A percentile compares a stretch with the other conserved stretches of the same genome.
Evolutionary conservation across 2,888 invertebrate species (phyloP).

Genomic region (Gymnoscelis rufifasciata): DNA sequence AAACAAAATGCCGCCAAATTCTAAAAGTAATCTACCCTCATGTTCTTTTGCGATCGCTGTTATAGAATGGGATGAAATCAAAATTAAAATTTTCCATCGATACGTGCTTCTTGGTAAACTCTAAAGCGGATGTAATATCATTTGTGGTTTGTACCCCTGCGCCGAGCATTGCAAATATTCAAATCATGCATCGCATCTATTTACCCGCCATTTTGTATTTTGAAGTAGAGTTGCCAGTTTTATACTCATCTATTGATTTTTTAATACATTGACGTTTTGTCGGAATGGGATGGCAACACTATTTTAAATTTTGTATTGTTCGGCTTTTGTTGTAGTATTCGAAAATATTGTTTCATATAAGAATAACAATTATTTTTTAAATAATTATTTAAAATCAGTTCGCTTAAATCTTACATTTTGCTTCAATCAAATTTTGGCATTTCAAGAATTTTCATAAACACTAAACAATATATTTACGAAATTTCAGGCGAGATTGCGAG

Average conservation of each 20-base stretch:
- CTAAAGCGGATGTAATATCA: conserved; percentile 72
- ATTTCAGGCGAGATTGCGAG: conserved; percentile 86
- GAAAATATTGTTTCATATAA: conserved; percentile 21
- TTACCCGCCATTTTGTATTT: conserved; percentile 42
- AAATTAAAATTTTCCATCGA: conserved; percentile 52
- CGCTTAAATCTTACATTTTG: conserved; percentile 3
- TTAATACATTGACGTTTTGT: conserved; percentile 2
- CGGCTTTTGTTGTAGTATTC: conserved; percentile 64
- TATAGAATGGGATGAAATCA: conserved; percentile 38
- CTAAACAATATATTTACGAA: conserved; percentile 33
- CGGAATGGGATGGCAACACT: conserved; percentile 36
- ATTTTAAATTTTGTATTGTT: conserved; percentile 54
- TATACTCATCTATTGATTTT: conserved; percentile 12
- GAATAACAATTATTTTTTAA: neutral
- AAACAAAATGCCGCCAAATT: conserved; percentile 24
- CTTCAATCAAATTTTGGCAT: conserved; percentile 12
- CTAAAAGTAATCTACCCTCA: conserved; percentile 32
- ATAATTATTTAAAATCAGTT: conserved; percentile 1
- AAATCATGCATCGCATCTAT: conserved; percentile 66
- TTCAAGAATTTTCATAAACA: neutral
- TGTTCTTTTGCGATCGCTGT: conserved; percentile 57
- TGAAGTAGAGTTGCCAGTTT: conserved; percentile 38
- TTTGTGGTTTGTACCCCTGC: conserved; percentile 70
- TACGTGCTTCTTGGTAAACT: conserved; percentile 78
- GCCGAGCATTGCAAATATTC: conserved; percentile 64